phyloP scores from a whole-genome alignment of 2,113 vertebrate genomes.

The Salvator merianae region DNA sequence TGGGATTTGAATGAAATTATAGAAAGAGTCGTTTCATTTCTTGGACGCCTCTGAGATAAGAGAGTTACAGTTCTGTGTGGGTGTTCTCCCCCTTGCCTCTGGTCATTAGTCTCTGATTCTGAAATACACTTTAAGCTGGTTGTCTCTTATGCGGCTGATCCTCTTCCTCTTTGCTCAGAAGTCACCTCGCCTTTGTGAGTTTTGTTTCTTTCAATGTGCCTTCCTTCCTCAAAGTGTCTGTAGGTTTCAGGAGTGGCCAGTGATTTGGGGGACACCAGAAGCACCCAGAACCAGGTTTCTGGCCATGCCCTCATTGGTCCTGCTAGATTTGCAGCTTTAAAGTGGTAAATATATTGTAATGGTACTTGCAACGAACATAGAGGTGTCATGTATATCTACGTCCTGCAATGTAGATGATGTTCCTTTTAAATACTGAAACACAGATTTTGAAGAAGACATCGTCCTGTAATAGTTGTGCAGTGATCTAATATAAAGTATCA shows the following conservation, averaged over 20 bases:
- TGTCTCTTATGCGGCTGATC: neutral
- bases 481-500: neutral
- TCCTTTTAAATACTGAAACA: neutral
- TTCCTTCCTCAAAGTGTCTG: neutral
- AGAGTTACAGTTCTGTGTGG: neutral
- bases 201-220: too few relatives aligned
- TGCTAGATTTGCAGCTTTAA: neutral
- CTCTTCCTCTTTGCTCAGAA: neutral
- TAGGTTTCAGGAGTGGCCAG: neutral
- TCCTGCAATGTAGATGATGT: neutral
- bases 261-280: too few relatives aligned
- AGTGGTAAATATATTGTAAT: neutral
- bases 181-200: too few relatives aligned
- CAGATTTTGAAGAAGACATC: neutral
- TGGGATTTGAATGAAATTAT: neutral
- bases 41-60: neutral
- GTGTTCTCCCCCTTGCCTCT: neutral
- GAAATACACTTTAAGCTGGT: neutral
- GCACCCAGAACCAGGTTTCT: too few relatives aligned
- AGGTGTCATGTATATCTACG: neutral
- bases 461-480: too few relatives aligned
- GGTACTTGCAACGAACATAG: neutral
- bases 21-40: neutral
- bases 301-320: too few relatives aligned
- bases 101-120: neutral